Conservation (phyloP, 2,888 invertebrate species). For the Torymus auratus region DNA sequence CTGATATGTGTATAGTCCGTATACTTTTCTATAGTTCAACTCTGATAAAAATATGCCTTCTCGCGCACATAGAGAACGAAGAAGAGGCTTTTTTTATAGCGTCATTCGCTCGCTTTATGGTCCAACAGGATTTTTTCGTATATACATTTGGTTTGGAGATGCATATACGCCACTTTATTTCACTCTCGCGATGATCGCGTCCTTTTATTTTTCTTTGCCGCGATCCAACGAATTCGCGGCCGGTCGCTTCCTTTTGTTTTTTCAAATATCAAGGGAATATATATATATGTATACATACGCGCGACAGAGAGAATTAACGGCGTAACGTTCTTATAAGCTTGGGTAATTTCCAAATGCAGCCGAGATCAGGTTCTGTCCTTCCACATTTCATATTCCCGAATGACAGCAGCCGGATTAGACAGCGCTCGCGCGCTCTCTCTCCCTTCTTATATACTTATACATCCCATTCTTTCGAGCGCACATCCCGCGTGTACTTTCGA, state of each 20-base stretch:
- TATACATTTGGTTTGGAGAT: constrained; percentile 15
- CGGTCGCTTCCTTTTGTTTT: background rate
- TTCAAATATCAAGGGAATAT: background rate
- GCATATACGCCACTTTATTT: constrained; percentile 34
- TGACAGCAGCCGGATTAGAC: constrained; percentile 8
- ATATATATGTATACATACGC: no score
- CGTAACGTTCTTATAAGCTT: no score
- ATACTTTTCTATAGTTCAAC: constrained; percentile 49
- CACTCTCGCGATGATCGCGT: no score
- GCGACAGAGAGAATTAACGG: no score
- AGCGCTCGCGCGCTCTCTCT: no score
- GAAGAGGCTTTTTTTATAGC: constrained; percentile 44
- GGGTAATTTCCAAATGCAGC: background rate
- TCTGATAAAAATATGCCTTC: constrained; percentile 54
- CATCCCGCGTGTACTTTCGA: constrained; percentile 24
- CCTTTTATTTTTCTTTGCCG: background rate
- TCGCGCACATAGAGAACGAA: background rate
- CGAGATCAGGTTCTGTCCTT: background rate
- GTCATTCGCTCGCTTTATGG: constrained; percentile 48
- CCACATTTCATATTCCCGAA: background rate
- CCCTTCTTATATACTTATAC: no score
- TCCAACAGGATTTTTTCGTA: constrained; percentile 50
- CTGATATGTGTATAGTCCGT: constrained; percentile 38
- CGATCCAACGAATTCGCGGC: background rate
- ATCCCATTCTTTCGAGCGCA: background rate